Conservation (phyloP, 2,113 vertebrate genomes). For the Turnix velox region DNA sequence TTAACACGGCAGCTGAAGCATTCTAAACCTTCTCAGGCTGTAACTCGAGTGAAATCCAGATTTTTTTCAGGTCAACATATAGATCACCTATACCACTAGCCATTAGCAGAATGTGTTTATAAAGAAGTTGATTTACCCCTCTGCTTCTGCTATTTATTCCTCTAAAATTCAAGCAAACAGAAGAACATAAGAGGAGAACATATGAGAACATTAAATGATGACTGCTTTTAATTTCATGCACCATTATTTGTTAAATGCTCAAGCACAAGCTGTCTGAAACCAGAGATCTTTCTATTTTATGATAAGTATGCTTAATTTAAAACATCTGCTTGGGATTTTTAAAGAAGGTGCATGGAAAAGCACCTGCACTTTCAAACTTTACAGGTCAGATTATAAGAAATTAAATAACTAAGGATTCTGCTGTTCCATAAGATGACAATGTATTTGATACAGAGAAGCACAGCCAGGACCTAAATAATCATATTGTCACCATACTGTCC, state of each 20-base stretch:
- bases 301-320: background rate
- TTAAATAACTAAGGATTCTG: background rate
- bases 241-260: background rate
- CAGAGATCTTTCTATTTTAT: background rate
- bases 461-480: background rate
- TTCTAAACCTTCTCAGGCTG: no score
- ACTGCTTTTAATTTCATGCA: slow-evolving; percentile 21
- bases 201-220: background rate
- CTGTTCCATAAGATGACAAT: background rate
- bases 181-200: background rate
- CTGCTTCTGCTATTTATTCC: background rate
- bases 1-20: background rate
- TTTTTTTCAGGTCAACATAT: background rate
- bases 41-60: background rate
- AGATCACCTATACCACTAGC: background rate
- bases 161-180: background rate
- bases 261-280: background rate
- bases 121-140: background rate
- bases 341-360: background rate
- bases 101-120: rapidly evolving
- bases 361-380: background rate
- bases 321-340: background rate
- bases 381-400: background rate
- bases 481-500: rapidly evolving
- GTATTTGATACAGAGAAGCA: background rate